Conservation (phyloP, 2,113 vertebrate genomes). For the Tamias sibiricus region DNA sequence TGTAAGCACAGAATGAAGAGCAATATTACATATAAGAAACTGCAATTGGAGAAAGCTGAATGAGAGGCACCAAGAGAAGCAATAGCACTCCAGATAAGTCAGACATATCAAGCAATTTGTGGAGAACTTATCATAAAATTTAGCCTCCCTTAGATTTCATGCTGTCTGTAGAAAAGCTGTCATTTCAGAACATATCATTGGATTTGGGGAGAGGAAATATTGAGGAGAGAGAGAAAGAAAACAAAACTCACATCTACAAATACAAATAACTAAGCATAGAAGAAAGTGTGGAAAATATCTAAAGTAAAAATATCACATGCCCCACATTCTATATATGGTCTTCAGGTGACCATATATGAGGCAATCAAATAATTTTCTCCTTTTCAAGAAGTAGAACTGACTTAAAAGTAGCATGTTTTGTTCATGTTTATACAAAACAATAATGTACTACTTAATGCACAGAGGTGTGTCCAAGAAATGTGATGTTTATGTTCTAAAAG, state of each 20-base stretch:
- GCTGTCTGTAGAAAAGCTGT: not conserved
- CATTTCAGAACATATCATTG: not conserved
- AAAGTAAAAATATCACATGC: not conserved
- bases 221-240: not conserved
- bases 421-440: not conserved
- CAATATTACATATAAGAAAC: not conserved
- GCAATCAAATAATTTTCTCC: not conserved
- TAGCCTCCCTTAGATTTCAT: not conserved
- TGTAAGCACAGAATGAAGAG: not conserved
- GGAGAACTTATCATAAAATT: not conserved
- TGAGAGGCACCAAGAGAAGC: not conserved
- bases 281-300: not conserved
- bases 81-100: not conserved
- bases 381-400: constrained; percentile 6
- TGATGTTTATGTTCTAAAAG: not conserved
- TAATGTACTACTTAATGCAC: not conserved
- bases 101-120: not conserved
- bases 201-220: not conserved
- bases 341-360: not conserved
- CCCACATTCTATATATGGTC: not conserved
- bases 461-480: not conserved
- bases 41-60: not conserved
- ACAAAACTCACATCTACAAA: not conserved
- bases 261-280: not conserved
- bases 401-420: not conserved